A percentile compares a stretch with the other conserved stretches of the same genome.
phyloP scores from a whole-genome alignment of 2,888 invertebrate species.

The Odontomyia ornata region DNA sequence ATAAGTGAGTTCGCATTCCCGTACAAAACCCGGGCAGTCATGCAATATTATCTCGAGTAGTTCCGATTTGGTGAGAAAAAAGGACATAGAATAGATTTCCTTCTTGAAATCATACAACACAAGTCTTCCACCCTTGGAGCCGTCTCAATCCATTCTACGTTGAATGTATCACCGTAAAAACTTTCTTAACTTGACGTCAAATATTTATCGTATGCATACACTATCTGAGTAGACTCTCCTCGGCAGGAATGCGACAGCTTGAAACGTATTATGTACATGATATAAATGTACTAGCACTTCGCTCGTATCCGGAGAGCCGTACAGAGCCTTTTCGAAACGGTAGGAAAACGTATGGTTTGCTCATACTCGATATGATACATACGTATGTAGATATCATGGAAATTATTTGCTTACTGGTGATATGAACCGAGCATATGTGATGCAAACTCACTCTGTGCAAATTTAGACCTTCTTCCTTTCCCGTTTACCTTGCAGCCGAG shows the following conservation, averaged over 20 bases:
- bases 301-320: too few relatives aligned
- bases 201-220: constrained; percentile 27
- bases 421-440: constrained; percentile 2
- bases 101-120: neutral
- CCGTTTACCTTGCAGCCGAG: neutral
- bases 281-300: neutral
- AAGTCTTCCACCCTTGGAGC: neutral
- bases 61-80: neutral
- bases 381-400: neutral
- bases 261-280: constrained; percentile 1
- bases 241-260: neutral
- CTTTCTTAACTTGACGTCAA: constrained; percentile 13
- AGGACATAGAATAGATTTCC: neutral
- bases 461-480: neutral
- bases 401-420: neutral
- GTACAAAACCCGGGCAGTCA: too few relatives aligned
- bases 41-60: too few relatives aligned
- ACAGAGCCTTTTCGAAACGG: too few relatives aligned
- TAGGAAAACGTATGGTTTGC: too few relatives aligned
- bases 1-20: too few relatives aligned
- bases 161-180: constrained; percentile 8
- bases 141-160: neutral
- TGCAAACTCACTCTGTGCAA: neutral
- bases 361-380: too few relatives aligned
- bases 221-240: constrained; percentile 1